phyloP scores from a whole-genome alignment of 2,797 vertebrate species.

The Zonotrichia albicollis region DNA sequence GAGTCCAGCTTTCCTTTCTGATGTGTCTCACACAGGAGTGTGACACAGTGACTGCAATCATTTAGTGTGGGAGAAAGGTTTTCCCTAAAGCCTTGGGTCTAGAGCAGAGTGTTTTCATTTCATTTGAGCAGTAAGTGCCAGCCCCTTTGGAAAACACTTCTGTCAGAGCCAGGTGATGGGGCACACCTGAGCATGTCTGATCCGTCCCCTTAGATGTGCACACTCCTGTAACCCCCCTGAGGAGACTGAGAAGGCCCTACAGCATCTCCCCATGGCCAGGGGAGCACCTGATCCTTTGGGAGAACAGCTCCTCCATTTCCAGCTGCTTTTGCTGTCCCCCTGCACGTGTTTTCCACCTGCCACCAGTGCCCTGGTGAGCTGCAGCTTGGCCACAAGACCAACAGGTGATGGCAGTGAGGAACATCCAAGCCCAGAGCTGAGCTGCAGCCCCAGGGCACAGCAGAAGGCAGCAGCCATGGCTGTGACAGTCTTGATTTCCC shows the following conservation, averaged over 20 bases:
- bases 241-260: background rate
- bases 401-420: background rate
- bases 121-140: background rate
- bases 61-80: background rate
- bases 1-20: background rate
- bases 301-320: background rate
- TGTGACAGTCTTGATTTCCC: background rate
- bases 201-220: background rate
- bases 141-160: background rate
- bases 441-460: background rate
- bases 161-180: background rate
- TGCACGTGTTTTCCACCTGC: background rate
- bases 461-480: background rate
- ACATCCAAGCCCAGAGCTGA: background rate
- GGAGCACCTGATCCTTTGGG: background rate
- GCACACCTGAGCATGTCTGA: background rate
- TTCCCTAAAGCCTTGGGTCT: background rate
- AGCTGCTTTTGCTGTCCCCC: background rate
- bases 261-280: background rate
- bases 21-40: rapidly evolving
- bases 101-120: background rate
- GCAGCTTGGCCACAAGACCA: background rate
- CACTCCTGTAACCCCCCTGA: background rate
- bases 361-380: background rate
- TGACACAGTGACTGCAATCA: background rate